phyloP scores from a whole-genome alignment of 2,888 invertebrate genomes.

The Odontocolon sp. region DNA sequence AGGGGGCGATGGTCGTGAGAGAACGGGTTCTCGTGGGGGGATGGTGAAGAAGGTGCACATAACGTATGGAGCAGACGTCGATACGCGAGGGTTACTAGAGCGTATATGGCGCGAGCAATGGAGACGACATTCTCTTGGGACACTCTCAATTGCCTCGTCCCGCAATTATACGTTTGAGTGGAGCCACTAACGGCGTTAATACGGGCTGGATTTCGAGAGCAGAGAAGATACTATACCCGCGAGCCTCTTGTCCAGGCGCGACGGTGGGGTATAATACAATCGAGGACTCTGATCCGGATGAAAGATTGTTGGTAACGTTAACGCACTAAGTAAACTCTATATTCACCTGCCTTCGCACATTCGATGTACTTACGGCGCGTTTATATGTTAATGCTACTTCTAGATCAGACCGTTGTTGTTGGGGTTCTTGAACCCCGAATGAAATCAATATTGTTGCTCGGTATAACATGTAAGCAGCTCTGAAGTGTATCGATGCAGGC shows the following conservation, averaged over 20 bases:
- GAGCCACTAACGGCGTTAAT: conserved; percentile 79
- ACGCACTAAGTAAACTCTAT: conserved; percentile 17
- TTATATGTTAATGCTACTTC: conserved; percentile 26
- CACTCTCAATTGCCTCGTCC: conserved; percentile 77
- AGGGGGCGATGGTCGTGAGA: conserved; percentile 64
- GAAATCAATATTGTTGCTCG: conserved; percentile 38
- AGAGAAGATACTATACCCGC: conserved; percentile 25
- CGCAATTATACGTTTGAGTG: conserved; percentile 80
- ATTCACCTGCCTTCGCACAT: background rate
- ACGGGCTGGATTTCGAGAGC: conserved; percentile 72
- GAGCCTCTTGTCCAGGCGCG: conserved; percentile 27
- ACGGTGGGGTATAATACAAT: conserved; percentile 32
- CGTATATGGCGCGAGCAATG: conserved; percentile 30
- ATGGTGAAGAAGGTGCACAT: conserved; percentile 55
- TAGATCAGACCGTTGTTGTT: conserved; percentile 38
- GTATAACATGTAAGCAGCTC: conserved; percentile 42
- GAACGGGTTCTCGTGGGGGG: conserved; percentile 51
- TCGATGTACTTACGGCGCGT: conserved; percentile 2
- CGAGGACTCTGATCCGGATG: conserved; percentile 38
- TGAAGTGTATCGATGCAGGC: conserved; percentile 51
- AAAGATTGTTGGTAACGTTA: conserved; percentile 43
- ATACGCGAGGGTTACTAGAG: background rate
- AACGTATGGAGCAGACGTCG: conserved; percentile 7
- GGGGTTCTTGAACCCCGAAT: conserved; percentile 41
- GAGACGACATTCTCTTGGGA: conserved; percentile 74